phyloP scores from a whole-genome alignment of 2,888 invertebrate species.

The Siphlonurus alternatus region DNA sequence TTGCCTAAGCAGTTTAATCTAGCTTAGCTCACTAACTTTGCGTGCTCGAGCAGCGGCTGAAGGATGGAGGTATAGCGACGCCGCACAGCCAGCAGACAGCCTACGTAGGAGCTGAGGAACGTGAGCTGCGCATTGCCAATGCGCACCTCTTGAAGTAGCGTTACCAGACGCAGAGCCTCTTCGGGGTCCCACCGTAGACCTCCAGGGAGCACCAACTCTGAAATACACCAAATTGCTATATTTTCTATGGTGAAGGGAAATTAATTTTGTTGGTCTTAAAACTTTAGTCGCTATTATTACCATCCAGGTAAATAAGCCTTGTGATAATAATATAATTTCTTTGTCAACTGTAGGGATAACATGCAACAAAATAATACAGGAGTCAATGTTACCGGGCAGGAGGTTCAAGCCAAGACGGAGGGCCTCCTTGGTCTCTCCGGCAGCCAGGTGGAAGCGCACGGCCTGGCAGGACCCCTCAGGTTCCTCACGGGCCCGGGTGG shows the following conservation, averaged over 20 bases:
- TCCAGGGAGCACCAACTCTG: no score
- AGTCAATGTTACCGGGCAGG: not conserved
- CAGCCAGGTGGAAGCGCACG: not conserved
- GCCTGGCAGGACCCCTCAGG: not conserved
- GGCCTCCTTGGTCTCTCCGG: not conserved
- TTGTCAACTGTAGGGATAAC: no score
- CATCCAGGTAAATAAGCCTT: no score
- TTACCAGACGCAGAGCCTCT: not conserved
- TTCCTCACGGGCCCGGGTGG: not conserved
- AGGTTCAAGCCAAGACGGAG: not conserved
- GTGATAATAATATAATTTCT: no score
- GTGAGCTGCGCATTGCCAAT: not conserved
- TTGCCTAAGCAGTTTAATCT: no score
- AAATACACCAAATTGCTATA: no score
- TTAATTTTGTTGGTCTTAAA: no score
- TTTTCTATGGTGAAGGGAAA: no score
- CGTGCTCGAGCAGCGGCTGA: conserved; percentile 1
- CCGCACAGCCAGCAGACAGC: conserved; percentile 1
- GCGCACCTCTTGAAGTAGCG: not conserved
- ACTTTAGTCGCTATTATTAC: no score
- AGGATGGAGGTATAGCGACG: not conserved
- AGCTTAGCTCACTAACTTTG: conserved; percentile 3
- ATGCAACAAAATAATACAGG: no score
- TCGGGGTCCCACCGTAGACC: not conserved
- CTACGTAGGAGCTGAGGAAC: conserved; percentile 1